Base-by-base conservation (phyloP, 2,113 vertebrate genomes). In the Phylloscopus whistleri region DNA sequence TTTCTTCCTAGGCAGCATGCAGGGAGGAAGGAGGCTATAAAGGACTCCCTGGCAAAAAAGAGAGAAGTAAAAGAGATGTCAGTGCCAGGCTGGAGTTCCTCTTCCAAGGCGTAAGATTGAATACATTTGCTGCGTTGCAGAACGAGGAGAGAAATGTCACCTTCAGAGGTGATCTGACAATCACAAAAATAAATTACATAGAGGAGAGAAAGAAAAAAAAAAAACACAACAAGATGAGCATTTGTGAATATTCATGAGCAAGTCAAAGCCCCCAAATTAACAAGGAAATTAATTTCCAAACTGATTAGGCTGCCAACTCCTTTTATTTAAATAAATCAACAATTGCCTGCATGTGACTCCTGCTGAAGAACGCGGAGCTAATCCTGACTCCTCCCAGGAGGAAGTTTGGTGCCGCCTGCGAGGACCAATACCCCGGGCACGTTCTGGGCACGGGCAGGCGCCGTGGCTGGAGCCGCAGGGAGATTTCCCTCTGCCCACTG, bases 251-350 rank as follows among this genome's bases (percentile, higher is more conserved):
- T 96, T 96, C 95, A 97, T 94, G 87, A 97, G 90, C 92, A 90
- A 96, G 96, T 96, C 89, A 95, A 96, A 94, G 74, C 84, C 84
- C 86, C 86, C 69, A 89, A 96, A 97, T 96, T 96, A 97, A 96
- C 93, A 95, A 89, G 95, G 93, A 97, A 91, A 96, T 97, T 97
- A 97, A 97, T 97, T 97, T 91, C 86, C 88, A 95, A 95, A 95
- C 89, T 97, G 96, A 97, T 97, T 96, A 96, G 95, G 48, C 84
- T 97, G 96, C 86, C 94, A 97, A 93, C 78, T 96, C 90, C 84
- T 95, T 97, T 97, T 95, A 96, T 96, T 95, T 95, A 89, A 95
- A 97, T 95, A 94, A 93, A 94, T 91, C 91, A 97, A 96, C 96
- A 96, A 97, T 96, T 96, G 94, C 94, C 64, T 95, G 52, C 91